Conservation (phyloP, 2,797 vertebrate species). For the Phrynocephalus forsythii region DNA sequence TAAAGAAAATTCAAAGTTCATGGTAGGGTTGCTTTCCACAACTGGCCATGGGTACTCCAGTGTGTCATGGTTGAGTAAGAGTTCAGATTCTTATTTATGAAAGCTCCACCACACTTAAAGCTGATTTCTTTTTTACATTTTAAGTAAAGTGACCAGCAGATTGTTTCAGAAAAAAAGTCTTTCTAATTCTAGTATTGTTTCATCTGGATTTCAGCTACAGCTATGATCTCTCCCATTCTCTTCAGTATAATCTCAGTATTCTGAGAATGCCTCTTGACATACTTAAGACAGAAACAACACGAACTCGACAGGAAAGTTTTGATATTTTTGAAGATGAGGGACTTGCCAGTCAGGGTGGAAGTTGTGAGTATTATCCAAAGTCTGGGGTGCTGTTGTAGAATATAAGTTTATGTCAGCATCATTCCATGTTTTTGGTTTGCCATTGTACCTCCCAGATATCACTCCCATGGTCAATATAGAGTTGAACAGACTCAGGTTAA, state of each 20-base stretch:
- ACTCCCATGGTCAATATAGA: not conserved
- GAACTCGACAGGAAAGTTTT: slow-evolving; percentile 89
- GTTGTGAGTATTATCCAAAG: slow-evolving; percentile 69
- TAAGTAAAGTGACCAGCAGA: not conserved
- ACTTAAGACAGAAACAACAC: slow-evolving; percentile 81
- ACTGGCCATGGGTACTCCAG: not conserved
- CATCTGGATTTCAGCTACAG: slow-evolving; percentile 88
- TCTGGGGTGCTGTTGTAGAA: too few relatives aligned
- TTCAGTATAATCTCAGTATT: slow-evolving; percentile 95
- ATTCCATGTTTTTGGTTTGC: too few relatives aligned
- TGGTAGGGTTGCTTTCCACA: not conserved
- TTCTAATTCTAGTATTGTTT: slow-evolving; percentile 49
- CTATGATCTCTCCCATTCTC: slow-evolving; percentile 96
- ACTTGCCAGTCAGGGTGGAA: slow-evolving; percentile 87
- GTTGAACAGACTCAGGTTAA: slow-evolving; percentile 20
- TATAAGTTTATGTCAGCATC: too few relatives aligned
- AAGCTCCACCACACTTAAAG: not conserved
- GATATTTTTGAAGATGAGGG: slow-evolving; percentile 99
- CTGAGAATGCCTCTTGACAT: slow-evolving; percentile 88
- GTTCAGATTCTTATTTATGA: not conserved
- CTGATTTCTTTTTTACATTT: not conserved
- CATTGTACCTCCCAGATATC: too few relatives aligned
- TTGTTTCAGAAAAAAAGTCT: slow-evolving; percentile 14
- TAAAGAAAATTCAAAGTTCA: not conserved
- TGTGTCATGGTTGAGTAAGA: not conserved